Base-by-base conservation (phyloP, 2,888 invertebrate species). In the Meloe dianella region DNA sequence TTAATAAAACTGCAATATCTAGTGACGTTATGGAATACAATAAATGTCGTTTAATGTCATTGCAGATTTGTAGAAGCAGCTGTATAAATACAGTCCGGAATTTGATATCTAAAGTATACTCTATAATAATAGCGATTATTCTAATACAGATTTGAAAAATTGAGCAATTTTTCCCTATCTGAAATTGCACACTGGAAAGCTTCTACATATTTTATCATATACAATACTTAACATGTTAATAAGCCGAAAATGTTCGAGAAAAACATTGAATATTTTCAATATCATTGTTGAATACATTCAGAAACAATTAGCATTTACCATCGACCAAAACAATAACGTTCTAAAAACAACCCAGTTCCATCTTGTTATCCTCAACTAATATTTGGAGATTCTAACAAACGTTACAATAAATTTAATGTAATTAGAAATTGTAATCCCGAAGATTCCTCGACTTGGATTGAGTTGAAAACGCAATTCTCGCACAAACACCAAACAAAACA, bases 1-100 rank as follows among this genome's bases (percentile, higher is more conserved):
- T 61, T 47, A 27, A 22, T 38, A 38, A 60, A 60, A 60, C 10
- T 27, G 32, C 61, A 59, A 59, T 59, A 41, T 17, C 32, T 27
- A 20, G 29, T 32, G 58, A 58, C 58, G 58, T 58, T 58, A 58
- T 20, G 30, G 12, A 30, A 58, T 58, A 58, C 58, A 30, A 32
- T 30, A 20, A 30, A 58, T 58, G 58, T 58, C 35, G 24, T 20
- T 35, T 29, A 30, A 58, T 57, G 17, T 57, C 57, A 27, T 57
- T 22, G 27, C 3, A n/a, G 17, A 20, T 32, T 57, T 30, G 57
- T 32, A 57, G 20, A 30, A 57, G 10, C 29, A 27, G 20, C 57
- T 32, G 57, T 58, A 35, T 35, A 58, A 22, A 35, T 29, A 57
- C 0, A 17, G n/a, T 32, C 1, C 17, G 17, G 17, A 17, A 41